Percentiles rank a stretch among this genome's conserved stretches.
Conservation (phyloP, 2,888 invertebrate genomes). For the Oscheius myriophilus region DNA sequence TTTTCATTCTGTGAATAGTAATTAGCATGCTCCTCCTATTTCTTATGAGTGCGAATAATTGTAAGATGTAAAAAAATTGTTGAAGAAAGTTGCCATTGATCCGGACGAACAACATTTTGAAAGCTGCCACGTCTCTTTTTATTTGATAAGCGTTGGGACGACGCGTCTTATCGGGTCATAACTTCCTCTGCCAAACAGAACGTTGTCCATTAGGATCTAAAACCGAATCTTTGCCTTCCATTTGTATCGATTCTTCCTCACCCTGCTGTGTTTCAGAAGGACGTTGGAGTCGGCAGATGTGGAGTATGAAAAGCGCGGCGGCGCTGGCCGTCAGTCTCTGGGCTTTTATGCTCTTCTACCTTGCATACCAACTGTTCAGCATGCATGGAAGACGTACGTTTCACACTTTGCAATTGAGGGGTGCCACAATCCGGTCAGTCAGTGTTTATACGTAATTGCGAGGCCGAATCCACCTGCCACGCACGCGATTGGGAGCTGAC, state of each 20-base stretch:
- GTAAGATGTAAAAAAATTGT: no score
- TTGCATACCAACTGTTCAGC: conserved; percentile 12
- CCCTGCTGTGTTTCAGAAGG: conserved; percentile 15
- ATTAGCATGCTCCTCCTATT: no score
- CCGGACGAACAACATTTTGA: no score
- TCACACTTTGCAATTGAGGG: background rate
- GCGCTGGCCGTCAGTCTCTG: conserved; percentile 25
- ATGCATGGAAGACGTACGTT: conserved; percentile 30
- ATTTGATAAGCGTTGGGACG: no score
- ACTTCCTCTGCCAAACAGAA: no score
- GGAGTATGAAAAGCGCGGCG: conserved; percentile 34
- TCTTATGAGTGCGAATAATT: no score
- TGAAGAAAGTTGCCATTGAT: no score
- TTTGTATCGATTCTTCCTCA: background rate
- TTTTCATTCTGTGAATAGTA: no score
- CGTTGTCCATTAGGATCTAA: no score
- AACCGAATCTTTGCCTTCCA: no score
- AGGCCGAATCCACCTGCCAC: conserved; percentile 19
- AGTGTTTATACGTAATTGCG: conserved; percentile 14
- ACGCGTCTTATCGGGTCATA: no score
- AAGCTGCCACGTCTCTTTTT: no score
- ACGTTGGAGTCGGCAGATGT: conserved; percentile 26
- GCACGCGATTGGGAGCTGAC: conserved; percentile 7
- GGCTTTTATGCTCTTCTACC: conserved; percentile 28
- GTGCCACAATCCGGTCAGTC: conserved; percentile 3